Evolutionary conservation across 2,797 vertebrate genomes (phyloP).

Genomic region (Malurus splendens): DNA sequence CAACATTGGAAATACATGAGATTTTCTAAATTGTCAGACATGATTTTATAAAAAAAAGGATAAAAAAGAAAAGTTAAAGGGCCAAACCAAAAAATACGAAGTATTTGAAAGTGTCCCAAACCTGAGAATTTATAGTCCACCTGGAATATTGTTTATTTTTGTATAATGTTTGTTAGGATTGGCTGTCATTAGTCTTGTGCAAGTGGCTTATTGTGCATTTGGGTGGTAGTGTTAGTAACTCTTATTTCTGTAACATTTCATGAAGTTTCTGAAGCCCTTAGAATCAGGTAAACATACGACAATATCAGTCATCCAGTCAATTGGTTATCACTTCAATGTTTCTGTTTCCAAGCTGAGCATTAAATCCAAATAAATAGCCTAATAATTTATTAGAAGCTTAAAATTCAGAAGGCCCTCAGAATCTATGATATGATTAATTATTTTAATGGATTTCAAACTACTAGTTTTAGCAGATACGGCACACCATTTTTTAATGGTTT

Average conservation of each 20-base stretch:
- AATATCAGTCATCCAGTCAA: background rate
- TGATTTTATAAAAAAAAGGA: background rate
- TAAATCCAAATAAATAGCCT: background rate
- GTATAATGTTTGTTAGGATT: background rate
- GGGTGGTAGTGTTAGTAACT: background rate
- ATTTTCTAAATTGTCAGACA: background rate
- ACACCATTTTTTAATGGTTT: background rate
- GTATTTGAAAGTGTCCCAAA: background rate
- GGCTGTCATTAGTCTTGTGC: background rate
- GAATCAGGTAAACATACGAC: background rate
- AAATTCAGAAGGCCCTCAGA: background rate
- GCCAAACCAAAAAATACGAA: background rate
- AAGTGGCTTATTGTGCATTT: background rate
- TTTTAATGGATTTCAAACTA: background rate
- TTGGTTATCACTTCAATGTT: background rate
- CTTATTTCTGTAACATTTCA: background rate
- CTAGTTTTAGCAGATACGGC: background rate
- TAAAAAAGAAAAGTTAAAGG: background rate
- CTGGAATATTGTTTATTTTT: background rate
- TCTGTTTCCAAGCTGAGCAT: background rate
- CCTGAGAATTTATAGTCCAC: background rate
- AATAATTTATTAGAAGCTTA: background rate
- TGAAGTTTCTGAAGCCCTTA: background rate
- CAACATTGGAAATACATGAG: background rate
- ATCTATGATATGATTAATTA: background rate